These are phyloP conservation scores for Ceratosolen solmsi DNA, from an alignment of 1,140 invertebrate species.

Conservation along the genomic window DNA sequence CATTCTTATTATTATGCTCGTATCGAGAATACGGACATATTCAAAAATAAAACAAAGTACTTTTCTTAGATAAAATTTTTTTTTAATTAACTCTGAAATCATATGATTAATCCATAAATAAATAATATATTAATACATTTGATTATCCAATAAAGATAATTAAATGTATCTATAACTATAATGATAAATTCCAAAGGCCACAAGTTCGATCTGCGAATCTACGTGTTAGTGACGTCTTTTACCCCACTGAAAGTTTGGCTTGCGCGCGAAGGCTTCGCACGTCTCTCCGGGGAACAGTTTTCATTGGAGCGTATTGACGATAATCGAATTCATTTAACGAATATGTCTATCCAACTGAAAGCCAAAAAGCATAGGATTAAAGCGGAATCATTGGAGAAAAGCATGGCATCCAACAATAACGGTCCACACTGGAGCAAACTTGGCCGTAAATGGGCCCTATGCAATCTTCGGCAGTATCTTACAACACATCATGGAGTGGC, in stretches of 20 bases:
- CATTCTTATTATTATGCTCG: no score
- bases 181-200: constrained; percentile 66
- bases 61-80: no score
- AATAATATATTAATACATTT: no score
- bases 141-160: no score
- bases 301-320: constrained; percentile 73
- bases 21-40: no score
- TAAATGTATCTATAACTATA: no score
- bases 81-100: no score
- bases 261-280: constrained; percentile 77
- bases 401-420: background rate
- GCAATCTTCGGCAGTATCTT: constrained; percentile 66
- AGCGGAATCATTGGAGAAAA: background rate
- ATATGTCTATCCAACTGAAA: constrained; percentile 77
- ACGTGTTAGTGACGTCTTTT: constrained; percentile 70
- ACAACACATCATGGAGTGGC: constrained; percentile 64
- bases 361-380: background rate
- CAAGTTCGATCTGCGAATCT: constrained; percentile 68
- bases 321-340: constrained; percentile 75
- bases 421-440: constrained; percentile 43
- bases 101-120: no score
- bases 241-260: constrained; percentile 78
- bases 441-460: constrained; percentile 70
- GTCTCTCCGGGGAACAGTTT: constrained; percentile 77
- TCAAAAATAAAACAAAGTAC: no score